A percentile compares a stretch with the other conserved stretches of the same genome.
phyloP scores from a whole-genome alignment of 1,140 invertebrate species.

The Dicyema japonicum region DNA sequence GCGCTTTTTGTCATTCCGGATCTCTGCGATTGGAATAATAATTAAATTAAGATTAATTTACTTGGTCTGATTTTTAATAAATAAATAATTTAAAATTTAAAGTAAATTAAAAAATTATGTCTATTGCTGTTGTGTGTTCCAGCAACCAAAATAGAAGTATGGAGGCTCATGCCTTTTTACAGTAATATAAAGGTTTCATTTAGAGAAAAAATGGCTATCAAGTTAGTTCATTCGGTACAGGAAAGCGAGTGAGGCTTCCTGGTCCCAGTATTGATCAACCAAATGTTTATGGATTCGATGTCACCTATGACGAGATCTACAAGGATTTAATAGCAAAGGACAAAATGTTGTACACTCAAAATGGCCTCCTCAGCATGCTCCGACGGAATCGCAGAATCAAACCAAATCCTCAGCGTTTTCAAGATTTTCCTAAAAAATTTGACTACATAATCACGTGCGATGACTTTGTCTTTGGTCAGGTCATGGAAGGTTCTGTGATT shows the following conservation, averaged over 20 bases:
- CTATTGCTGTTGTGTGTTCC: conserved; percentile 80
- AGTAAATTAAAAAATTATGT: too few relatives aligned
- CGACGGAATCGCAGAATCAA: conserved; percentile 86
- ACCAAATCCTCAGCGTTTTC: conserved; percentile 62
- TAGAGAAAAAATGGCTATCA: conserved; percentile 67
- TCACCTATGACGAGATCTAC: conserved; percentile 73
- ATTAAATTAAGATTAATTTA: too few relatives aligned
- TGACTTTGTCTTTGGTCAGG: conserved; percentile 87
- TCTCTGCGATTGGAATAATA: too few relatives aligned
- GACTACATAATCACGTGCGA: conserved; percentile 86
- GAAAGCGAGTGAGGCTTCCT: conserved; percentile 63
- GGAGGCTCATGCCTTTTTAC: conserved; percentile 83
- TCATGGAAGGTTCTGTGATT: too few relatives aligned
- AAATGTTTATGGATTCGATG: conserved; percentile 87
- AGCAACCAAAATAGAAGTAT: conserved; percentile 97
- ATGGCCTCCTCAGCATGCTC: conserved; percentile 84
- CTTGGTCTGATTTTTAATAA: too few relatives aligned
- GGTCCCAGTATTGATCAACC: conserved; percentile 67
- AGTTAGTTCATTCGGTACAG: conserved; percentile 79
- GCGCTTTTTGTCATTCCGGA: too few relatives aligned
- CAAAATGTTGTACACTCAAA: conserved; percentile 24
- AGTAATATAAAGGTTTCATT: conserved; percentile 20
- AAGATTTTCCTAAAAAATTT: conserved; percentile 53
- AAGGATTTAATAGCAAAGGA: conserved; percentile 45
- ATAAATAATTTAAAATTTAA: too few relatives aligned